phyloP scores from a whole-genome alignment of 2,797 vertebrate species.

The Paedocypris micromegethes region DNA sequence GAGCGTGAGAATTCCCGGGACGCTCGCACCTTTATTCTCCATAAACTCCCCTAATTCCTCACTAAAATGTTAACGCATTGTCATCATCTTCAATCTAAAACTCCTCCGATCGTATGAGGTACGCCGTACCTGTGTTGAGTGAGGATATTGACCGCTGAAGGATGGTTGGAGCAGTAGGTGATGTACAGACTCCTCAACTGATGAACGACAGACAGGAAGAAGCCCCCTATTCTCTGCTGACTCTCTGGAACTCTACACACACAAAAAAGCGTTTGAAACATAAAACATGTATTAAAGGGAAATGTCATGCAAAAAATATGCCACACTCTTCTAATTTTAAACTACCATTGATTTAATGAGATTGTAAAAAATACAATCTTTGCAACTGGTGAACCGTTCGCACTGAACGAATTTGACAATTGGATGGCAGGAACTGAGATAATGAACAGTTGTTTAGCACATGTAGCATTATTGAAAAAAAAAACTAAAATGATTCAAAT shows the following conservation, averaged over 20 bases:
- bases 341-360: background rate
- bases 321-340: background rate
- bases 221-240: constrained; percentile 90
- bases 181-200: constrained; percentile 92
- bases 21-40: constrained; percentile 88
- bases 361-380: too few relatives aligned
- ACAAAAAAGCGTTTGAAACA: background rate
- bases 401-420: too few relatives aligned
- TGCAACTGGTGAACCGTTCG: too few relatives aligned
- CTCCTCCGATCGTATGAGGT: background rate
- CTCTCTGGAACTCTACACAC: constrained; percentile 82
- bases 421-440: too few relatives aligned
- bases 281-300: background rate
- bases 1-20: constrained; percentile 89
- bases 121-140: constrained; percentile 82
- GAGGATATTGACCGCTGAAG: constrained; percentile 89
- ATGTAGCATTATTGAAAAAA: too few relatives aligned
- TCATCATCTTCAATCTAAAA: background rate
- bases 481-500: too few relatives aligned
- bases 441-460: too few relatives aligned
- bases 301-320: background rate
- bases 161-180: constrained; percentile 93
- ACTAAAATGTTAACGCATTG: constrained; percentile 56
- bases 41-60: constrained; percentile 94
- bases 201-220: constrained; percentile 89